Evolutionary conservation across 2,797 vertebrate genomes (phyloP), one percentile per base, ranked within the genome.

Genomic region (Mastacembelus armatus): DNA sequence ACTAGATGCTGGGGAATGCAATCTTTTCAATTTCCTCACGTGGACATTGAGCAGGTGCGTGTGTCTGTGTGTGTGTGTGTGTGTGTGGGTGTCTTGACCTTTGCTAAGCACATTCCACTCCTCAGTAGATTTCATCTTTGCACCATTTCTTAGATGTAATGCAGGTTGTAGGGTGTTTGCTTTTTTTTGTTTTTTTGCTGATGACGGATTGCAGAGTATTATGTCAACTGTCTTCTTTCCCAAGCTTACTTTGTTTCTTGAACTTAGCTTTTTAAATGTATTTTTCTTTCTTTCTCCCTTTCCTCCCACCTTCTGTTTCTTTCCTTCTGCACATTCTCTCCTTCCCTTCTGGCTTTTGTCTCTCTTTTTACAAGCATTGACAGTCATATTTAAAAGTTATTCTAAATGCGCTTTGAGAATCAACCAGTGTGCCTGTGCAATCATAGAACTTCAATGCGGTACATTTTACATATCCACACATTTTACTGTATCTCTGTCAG

Each of bases 361-460:
- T 43, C 38, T 29, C n/a, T 50, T 26, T 29, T 47, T 38, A 63
- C 29, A n/a, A 52, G 55, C 49, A 40, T 59, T 63, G 72, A 40
- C 9, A 26, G 40, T 58, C 36, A 18, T 54, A 64, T 52, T 63
- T 49, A 67, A 72, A 77, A 67, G 15, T 19, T 47, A 30, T 65
- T 66, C 62, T 73, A 64, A 75, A 80, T 74, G 55, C 61, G 61
- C 50, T 66, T 32, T 40, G n/a, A 71, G 42, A 69, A 44, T 74
- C 61, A 66, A 30, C 54, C 16, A 62, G 49, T 56, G 54, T 83
- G 70, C 35, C 67, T 43, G 51, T 73, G 62, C 58, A 65, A 54
- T 78, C 48, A 29, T 59, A 71, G 78, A 63, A 83, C 59, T 74
- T 76, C 33, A 77, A 60, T 72, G 65, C 48, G 68, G 1, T 55